Conservation (phyloP, 2,113 vertebrate genomes). For the Sylvilagus bachmani region DNA sequence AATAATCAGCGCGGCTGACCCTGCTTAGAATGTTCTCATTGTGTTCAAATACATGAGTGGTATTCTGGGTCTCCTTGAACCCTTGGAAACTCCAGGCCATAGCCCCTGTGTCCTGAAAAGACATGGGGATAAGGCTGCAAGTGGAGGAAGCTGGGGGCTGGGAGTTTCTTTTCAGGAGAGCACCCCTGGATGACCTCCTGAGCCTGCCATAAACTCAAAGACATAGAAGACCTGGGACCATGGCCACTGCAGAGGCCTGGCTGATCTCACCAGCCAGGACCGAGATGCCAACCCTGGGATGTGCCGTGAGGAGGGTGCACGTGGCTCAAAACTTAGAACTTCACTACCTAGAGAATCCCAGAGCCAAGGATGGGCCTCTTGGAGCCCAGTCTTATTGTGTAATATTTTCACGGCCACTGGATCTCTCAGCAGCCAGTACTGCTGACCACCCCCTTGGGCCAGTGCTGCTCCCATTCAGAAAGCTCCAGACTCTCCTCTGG, state of each 20-base stretch:
- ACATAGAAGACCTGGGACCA: background rate
- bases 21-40: no score
- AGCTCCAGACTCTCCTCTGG: background rate
- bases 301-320: rapidly evolving
- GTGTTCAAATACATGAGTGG: background rate
- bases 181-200: background rate
- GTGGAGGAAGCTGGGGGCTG: background rate
- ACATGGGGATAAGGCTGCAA: no score
- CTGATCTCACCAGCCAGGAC: background rate
- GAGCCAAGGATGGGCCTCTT: background rate
- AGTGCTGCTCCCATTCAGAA: background rate
- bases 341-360: background rate
- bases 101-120: background rate
- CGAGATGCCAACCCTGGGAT: background rate
- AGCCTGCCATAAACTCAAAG: background rate
- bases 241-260: background rate
- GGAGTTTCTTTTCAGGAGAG: background rate
- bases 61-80: background rate
- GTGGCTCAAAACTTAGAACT: background rate
- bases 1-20: no score
- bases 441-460: background rate
- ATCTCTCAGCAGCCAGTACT: background rate
- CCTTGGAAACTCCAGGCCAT: background rate
- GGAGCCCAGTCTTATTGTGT: background rate
- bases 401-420: background rate